Base-by-base conservation (phyloP, 2,888 invertebrate genomes). In the Erpobdella octoculata region DNA sequence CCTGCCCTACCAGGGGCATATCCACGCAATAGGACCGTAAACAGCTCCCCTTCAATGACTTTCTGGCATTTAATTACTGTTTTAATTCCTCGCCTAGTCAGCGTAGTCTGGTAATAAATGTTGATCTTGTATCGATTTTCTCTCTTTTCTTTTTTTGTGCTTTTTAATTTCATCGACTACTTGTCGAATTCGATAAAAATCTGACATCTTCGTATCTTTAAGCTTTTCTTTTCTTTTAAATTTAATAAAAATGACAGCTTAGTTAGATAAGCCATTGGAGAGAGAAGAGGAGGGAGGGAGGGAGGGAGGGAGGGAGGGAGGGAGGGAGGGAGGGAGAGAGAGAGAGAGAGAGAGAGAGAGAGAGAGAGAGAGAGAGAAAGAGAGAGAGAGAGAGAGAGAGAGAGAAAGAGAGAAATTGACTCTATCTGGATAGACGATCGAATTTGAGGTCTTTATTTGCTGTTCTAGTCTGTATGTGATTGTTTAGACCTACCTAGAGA, bases 301-400 rank as follows among this genome's bases (percentile, higher is more conserved):
- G 71, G 71, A 70, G 71, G 28, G 71, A 70, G 70, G 70, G 70
- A 71, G 70, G 35, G 70, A 71, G 70, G 71, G 71, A 71, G 71
- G 71, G 71, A 1, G 70, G 70, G 70, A 71, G 70, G 70, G 70
- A 71, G 70, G 35, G 70, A 71, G 70, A 70, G 70, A 71, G 70
- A 70, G 70, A 1, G 70, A 70, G 70, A 71, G n/a, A n/a, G n/a
- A n/a, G n/a, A n/a, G n/a, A n/a, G n/a, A n/a, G n/a, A n/a, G n/a
- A n/a, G n/a, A n/a, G n/a, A n/a, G n/a, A n/a, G n/a, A n/a, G n/a
- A n/a, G n/a, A n/a, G n/a, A n/a, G n/a, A n/a, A n/a, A n/a, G n/a
- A n/a, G n/a, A n/a, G n/a, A n/a, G n/a, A n/a, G n/a, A n/a, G n/a
- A n/a, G n/a, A n/a, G n/a, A n/a, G n/a, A n/a, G n/a, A n/a, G n/a